Evolutionary conservation across 2,888 invertebrate species (phyloP), one percentile per base, ranked within the genome.

Genomic region (Cecidostiba fungosa): DNA sequence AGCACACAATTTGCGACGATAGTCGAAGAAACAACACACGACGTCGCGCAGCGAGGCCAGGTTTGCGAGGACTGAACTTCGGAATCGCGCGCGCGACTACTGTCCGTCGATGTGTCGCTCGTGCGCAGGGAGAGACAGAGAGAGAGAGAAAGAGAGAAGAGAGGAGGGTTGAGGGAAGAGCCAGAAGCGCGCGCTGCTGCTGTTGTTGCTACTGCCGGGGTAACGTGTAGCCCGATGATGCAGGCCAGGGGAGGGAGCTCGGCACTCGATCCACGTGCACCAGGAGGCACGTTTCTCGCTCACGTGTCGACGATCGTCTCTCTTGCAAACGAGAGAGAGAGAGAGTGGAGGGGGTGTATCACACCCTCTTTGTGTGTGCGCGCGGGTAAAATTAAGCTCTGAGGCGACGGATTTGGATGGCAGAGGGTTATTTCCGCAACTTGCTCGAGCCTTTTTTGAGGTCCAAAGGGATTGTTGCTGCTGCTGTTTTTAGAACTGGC

Each of bases 231-330:
- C 85, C 81, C 74, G 72, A 26, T 23, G n/a, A 8, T n/a, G 39
- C 47, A 78, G 70, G 5, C n/a, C 29, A 54, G 47, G 76, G 54
- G 50, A 50, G 29, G 32, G 50, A 81, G 81, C 77, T 73, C 77
- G 26, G 82, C 82, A 77, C 83, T 69, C 85, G 87, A 77, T 91
- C 92, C 93, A 93, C 93, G 93, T 93, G 93, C 92, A 89, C 88
- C 89, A 86, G 88, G 84, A 88, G 91, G 92, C 93, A 93, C 93
- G 93, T 93, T 93, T 88, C 89, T 86, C 85, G 88, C 90, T 93
- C 93, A 93, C 93, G 92, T 91, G 91, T 87, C 74, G 87, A 88
- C 87, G 47, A 66, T 72, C 39, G 39, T 66, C 81, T 54, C 39
- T n/a, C 39, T 23, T 14, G 66, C 66, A 39, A 23, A n/a, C 47